phyloP scores from a whole-genome alignment of 1,140 invertebrate genomes.

The Proctacanthus coquilletti region DNA sequence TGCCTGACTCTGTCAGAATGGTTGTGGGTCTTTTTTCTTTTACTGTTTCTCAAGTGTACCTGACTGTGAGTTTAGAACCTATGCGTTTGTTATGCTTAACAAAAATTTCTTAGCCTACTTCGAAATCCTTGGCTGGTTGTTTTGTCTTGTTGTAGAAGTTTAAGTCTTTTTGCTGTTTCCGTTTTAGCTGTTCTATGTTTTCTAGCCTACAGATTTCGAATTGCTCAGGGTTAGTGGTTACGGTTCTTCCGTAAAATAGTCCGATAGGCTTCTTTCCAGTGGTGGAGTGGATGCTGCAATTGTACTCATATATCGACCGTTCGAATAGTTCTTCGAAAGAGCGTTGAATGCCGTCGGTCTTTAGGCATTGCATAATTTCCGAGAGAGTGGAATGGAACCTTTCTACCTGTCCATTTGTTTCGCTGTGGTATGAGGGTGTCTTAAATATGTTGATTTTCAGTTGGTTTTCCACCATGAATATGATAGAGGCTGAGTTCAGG shows the following conservation, averaged over 20 bases:
- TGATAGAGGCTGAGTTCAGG: not conserved
- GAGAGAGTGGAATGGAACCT: not conserved
- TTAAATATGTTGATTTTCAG: not conserved
- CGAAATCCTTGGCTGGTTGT: no score
- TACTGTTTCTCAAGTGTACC: no score
- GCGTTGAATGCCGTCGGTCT: not conserved
- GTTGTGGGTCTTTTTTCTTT: no score
- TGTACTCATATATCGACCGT: not conserved
- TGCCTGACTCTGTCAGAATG: no score
- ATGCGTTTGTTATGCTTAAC: no score
- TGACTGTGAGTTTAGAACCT: no score
- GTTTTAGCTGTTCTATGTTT: slow-evolving; percentile 1
- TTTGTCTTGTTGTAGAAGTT: not conserved
- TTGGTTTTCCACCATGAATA: not conserved
- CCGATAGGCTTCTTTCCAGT: not conserved
- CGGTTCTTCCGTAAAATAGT: not conserved
- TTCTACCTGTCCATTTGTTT: not conserved
- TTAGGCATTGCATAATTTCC: not conserved
- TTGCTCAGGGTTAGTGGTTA: not conserved
- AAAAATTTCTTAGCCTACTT: no score
- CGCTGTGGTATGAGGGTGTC: not conserved
- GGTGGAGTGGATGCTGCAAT: not conserved
- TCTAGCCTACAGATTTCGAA: slow-evolving; percentile 1
- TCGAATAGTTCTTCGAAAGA: not conserved
- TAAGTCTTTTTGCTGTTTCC: not conserved